Base-by-base conservation (phyloP, 2,797 vertebrate species). In the Danio albolineatus region DNA sequence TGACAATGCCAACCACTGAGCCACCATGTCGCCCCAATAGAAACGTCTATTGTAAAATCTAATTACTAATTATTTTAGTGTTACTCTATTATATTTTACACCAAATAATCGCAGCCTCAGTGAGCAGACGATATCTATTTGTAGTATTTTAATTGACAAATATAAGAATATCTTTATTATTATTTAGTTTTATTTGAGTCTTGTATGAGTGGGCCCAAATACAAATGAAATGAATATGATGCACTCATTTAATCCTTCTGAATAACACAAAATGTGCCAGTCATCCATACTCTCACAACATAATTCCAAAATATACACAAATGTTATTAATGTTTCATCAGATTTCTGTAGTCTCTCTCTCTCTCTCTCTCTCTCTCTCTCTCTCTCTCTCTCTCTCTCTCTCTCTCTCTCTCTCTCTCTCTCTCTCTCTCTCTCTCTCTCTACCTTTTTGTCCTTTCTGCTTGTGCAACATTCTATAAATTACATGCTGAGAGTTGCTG, bases 401-500 rank as follows among this genome's bases (percentile, higher is more conserved):
- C n/a, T n/a, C n/a, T n/a, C n/a, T n/a, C n/a, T n/a, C n/a, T n/a
- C n/a, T 44, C 43, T 10, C 82, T 72, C 88, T 83, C 17, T 28
- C 86, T 83, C 86, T 85, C 70, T n/a, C 86, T 83, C 86, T 85
- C 70, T 87, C 86, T 86, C 87, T 85, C 82, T 39, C 21, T 80
- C 62, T 73, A 72, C 84, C 79, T 71, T 84, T 84, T 83, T 82
- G 61, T 75, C 76, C 81, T 78, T 82, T 89, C 85, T 91, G 84
- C 69, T 87, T 85, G 85, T 65, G 76, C 90, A 88, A 84, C 76
- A 89, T 89, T 91, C 92, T 91, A 86, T 93, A 88, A 93, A 95
- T 95, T 93, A 91, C 92, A 91, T 44, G 89, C 92, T 92, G 93
- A 91, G 91, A 92, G 91, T 89, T 90, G 90, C 90, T 70, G 66